phyloP scores from a whole-genome alignment of 2,113 vertebrate genomes.

The Crotalus horridus region DNA sequence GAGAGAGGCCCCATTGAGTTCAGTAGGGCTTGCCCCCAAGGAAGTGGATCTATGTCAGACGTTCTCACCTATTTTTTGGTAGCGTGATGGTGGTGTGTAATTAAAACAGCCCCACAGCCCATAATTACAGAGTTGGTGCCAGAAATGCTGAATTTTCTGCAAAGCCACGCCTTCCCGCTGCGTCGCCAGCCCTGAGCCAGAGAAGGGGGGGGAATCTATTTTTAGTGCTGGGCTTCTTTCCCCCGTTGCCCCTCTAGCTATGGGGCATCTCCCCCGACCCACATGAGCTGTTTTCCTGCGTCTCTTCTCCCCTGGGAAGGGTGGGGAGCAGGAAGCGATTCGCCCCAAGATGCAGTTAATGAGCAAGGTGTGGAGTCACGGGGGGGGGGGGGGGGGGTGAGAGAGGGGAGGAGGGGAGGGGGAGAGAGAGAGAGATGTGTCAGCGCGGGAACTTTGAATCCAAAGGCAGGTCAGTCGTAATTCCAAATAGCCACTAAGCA shows the following conservation, averaged over 20 bases:
- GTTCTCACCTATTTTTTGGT: not conserved
- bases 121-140: not conserved
- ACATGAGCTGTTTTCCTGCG: too few species aligned
- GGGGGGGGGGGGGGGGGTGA: not conserved
- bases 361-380: not conserved
- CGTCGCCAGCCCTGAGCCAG: not conserved
- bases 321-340: not conserved
- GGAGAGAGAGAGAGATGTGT: too few species aligned
- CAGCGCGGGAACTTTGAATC: too few species aligned
- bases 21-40: not conserved
- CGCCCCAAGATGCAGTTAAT: not conserved
- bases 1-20: not conserved
- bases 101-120: not conserved
- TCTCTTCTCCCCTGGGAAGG: not conserved
- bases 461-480: too few species aligned
- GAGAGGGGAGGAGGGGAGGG: not conserved
- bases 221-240: not conserved
- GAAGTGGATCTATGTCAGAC: not conserved
- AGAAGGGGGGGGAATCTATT: not conserved
- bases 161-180: not conserved
- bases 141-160: not conserved
- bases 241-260: not conserved
- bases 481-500: too few species aligned
- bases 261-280: not conserved
- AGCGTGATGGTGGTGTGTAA: not conserved